Evolutionary conservation across 2,113 vertebrate genomes (phyloP), one percentile per base, ranked within the genome.

Genomic region (Kobus ellipsiprymnus): DNA sequence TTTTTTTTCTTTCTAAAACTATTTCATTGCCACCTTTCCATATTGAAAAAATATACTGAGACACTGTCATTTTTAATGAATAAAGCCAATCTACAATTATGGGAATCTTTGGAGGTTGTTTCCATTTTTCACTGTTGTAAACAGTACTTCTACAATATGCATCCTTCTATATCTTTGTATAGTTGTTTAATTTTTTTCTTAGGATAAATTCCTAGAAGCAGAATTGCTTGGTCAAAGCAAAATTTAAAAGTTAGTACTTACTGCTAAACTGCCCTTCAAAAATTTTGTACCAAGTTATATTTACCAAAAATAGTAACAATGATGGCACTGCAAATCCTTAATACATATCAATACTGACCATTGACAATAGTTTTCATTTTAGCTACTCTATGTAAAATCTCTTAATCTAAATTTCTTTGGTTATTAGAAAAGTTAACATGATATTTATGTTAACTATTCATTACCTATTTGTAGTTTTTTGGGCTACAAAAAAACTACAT

Each of bases 51-150:
- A 89, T 55, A 57, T 64, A 16, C 5, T 64, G 14, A 84, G 14
- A 83, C 25, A 46, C 16, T 85, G 52, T 78, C 12, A 64, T 91
- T 95, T 96, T 93, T 84, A 86, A 44, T n/a, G 59, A 97, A 94
- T 40, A 59, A 88, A 95, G 27, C 16, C 71, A 36, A 48, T 55
- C 25, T 95, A 46, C 40, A 80, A 46, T 25, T 80, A 74, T 23
- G 55, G 29, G 83, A 87, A 85, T 30, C 10, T 89, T 30, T 40
- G 25, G 12, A 92, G 62, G 36, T 13, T 27, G 12, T 29, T 84
- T 86, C 23, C 13, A 71, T n/a, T 90, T 87, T 78, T 90, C 30
- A 57, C 27, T 87, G 12, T 52, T 95, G 78, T 21, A 94, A 96
- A 78, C 8, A 36, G 62, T 60, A 36, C 30, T 60, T 86, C 19